Percentiles rank a stretch among this genome's conserved stretches.
Conservation (phyloP, 1,140 invertebrate genomes). For the Delia radicum region DNA sequence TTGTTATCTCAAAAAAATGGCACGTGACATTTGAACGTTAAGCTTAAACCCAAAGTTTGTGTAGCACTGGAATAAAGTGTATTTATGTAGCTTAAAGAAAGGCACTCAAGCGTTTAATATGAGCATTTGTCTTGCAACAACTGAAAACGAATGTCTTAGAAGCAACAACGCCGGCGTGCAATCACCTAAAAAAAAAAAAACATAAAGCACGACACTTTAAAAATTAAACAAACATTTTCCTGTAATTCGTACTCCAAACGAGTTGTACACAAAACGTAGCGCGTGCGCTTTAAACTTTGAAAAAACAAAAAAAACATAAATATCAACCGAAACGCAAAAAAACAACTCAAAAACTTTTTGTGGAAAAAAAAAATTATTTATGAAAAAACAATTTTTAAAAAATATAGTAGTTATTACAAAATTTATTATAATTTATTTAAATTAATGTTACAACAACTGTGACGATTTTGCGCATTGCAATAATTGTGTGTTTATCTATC, state of each 20-base stretch:
- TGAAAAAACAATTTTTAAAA: background rate
- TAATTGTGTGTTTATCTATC: too few relatives aligned
- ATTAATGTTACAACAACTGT: background rate
- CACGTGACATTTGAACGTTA: too few relatives aligned
- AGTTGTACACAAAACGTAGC: conserved; percentile 5
- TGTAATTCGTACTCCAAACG: conserved; percentile 18
- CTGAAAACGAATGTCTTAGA: background rate
- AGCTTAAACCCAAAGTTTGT: too few relatives aligned
- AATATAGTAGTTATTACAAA: background rate
- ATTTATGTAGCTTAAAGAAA: background rate
- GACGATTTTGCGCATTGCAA: too few relatives aligned
- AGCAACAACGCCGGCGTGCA: background rate
- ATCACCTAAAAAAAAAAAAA: background rate
- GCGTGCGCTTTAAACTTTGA: background rate
- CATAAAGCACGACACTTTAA: conserved; percentile 14
- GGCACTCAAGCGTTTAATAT: background rate
- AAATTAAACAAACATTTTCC: conserved; percentile 6
- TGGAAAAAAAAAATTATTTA: background rate
- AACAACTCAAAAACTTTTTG: background rate
- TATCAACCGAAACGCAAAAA: background rate
- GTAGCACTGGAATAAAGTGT: too few relatives aligned
- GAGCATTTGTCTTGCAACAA: conserved; percentile 17
- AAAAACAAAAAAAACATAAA: background rate
- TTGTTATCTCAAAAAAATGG: too few relatives aligned
- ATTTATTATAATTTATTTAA: too few relatives aligned